Evolutionary conservation across 2,113 vertebrate species (phyloP), one percentile per base, ranked within the genome.

Genomic region (Nothobranchius furzeri): DNA sequence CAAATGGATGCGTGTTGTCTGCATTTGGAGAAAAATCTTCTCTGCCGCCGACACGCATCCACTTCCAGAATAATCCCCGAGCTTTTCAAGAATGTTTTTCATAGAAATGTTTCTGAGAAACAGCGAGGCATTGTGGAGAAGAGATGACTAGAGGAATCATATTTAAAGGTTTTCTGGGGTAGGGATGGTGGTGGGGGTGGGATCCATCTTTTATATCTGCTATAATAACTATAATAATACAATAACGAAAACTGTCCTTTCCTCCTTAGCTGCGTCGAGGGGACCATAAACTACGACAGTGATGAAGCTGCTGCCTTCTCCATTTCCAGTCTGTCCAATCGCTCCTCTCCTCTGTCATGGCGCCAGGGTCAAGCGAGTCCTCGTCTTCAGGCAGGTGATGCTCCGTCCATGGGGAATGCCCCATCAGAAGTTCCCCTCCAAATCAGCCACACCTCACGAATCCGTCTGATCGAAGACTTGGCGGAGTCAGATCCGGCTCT

Each of bases 331-430:
- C 86, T 96, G 10, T 98, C 97, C 57, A 99, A 96, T 82, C 95
- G 96, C 75, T 98, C 97, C 0, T 99, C 97, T 0, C 97, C 96
- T 0, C 85, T 98, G 30, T 98, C 96, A 2, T 98, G 97, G 96
- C 95, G 95, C 73, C 96, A 98, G 0, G 96, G 96, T 62, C 96
- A 98, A 81, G 94, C 97, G 7, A 98, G 97, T 76, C 97, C 97
- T 0, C 93, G 97, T 9, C 91, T 99, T 72, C 97, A 99, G 90
- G 97, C 97, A 0, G 97, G 97, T 0, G 97, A 98, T 0, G 96
- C 97, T 0, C 97, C 96, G 0, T 95, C 96, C 0, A 95, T 95
- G 3, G 96, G 94, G 0, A 94, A 94, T 3, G 86, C 94, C 0
- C 95, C 95, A 81, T 93, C 94, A 70, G 94, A 96, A 42, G 90